Percentiles rank a stretch among this genome's conserved stretches.
Evolutionary conservation across 2,888 invertebrate genomes (phyloP).

Genomic region (Habrosyne pyritoides): DNA sequence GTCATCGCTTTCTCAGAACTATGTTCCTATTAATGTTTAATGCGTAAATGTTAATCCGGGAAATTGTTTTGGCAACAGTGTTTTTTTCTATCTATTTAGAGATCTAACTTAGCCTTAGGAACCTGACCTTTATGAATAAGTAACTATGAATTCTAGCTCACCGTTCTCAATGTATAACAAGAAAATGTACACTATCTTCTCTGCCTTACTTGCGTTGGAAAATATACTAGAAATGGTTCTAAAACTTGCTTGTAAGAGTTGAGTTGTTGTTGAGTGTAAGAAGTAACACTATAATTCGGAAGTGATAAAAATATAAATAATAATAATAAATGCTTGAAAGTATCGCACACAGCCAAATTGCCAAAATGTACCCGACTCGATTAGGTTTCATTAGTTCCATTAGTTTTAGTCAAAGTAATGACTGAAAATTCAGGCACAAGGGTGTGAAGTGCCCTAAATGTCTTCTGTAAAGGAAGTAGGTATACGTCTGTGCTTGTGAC

Average conservation of each 20-base stretch:
- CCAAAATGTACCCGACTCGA: too few species aligned
- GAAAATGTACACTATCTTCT: neutral
- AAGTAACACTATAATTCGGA: too few species aligned
- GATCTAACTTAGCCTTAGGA: constrained; percentile 3
- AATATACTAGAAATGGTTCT: neutral
- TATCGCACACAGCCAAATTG: too few species aligned
- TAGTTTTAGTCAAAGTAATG: too few species aligned
- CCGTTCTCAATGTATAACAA: neutral
- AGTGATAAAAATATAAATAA: too few species aligned
- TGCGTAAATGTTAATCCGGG: constrained; percentile 7
- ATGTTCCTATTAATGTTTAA: constrained; percentile 18
- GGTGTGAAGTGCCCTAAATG: too few species aligned
- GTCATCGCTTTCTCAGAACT: constrained; percentile 43
- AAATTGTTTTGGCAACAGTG: constrained; percentile 11
- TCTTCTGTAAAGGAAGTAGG: too few species aligned
- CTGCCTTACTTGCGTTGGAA: neutral
- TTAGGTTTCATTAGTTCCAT: too few species aligned
- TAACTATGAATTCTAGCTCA: neutral
- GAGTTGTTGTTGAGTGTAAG: too few species aligned
- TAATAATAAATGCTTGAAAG: too few species aligned
- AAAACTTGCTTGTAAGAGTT: neutral
- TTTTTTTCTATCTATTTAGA: constrained; percentile 7
- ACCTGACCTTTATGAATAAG: neutral
- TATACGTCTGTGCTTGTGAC: too few species aligned
- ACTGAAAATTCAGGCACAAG: too few species aligned